Conservation (phyloP, 2,113 vertebrate genomes). For the Lichenostomus cassidix region DNA sequence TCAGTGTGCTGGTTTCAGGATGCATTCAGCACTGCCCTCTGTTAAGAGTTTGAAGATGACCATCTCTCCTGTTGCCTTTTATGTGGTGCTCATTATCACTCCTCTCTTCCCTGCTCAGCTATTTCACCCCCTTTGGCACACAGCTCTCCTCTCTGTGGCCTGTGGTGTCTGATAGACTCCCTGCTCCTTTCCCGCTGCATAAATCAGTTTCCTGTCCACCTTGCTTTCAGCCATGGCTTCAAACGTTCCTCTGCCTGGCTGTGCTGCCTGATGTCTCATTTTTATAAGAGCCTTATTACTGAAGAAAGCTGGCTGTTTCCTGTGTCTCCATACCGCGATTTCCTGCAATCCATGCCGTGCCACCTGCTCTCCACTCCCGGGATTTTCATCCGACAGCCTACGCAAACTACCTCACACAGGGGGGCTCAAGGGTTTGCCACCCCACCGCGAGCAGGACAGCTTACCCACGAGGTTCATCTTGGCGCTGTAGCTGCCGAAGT, state of each 20-base stretch:
- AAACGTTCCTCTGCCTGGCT: rapidly evolving
- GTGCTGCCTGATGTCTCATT: neutral
- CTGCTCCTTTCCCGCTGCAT: rapidly evolving
- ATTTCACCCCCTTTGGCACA: neutral
- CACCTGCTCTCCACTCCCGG: neutral
- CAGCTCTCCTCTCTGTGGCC: neutral
- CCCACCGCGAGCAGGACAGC: neutral
- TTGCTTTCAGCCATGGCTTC: neutral
- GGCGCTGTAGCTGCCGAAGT: slow-evolving; percentile 79
- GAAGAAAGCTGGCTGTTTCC: neutral
- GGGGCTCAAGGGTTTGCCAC: rapidly evolving
- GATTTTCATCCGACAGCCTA: neutral
- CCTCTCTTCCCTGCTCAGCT: neutral
- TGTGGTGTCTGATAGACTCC: neutral
- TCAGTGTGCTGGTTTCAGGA: neutral
- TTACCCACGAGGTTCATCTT: slow-evolving; percentile 90
- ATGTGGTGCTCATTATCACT: rapidly evolving
- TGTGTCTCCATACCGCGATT: rapidly evolving
- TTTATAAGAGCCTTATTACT: neutral
- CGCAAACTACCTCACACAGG: rapidly evolving
- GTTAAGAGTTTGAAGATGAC: neutral
- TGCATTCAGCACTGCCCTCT: neutral
- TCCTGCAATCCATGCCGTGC: neutral
- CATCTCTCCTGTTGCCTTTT: neutral
- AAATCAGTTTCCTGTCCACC: neutral